A percentile compares a stretch with the other conserved stretches of the same genome.
These are phyloP conservation scores for Alethe castanea DNA, from an alignment of 2,113 vertebrate species.

Conservation along the genomic window DNA sequence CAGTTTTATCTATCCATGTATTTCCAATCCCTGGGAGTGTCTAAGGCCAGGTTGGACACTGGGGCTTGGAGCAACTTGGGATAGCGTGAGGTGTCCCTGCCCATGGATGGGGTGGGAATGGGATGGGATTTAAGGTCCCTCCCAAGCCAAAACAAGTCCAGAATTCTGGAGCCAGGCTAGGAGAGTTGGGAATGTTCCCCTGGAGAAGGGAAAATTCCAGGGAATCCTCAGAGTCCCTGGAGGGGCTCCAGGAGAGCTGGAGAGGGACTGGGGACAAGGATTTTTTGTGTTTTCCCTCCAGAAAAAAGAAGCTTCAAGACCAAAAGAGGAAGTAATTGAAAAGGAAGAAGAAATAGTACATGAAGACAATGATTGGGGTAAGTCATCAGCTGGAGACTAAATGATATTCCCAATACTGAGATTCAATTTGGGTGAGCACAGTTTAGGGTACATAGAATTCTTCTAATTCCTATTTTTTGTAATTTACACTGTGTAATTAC, in stretches of 20 bases:
- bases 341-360: slow-evolving; percentile 83
- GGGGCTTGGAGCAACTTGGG: not conserved
- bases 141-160: no score
- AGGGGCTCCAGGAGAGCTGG: no score
- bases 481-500: not conserved
- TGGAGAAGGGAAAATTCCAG: no score
- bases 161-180: no score
- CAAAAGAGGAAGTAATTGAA: slow-evolving; percentile 75
- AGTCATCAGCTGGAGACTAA: not conserved
- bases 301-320: slow-evolving; percentile 78
- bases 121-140: no score
- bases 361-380: slow-evolving; percentile 95
- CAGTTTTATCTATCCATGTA: not conserved
- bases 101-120: no score
- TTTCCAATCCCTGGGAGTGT: not conserved
- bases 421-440: not conserved
- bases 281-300: slow-evolving; percentile 49
- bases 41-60: not conserved
- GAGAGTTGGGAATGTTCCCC: no score
- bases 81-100: not conserved
- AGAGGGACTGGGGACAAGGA: no score
- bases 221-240: no score
- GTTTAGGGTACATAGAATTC: not conserved
- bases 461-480: not conserved
- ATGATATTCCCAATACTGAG: not conserved